Percentiles rank a stretch among this genome's conserved stretches.
phyloP scores from a whole-genome alignment of 2,797 vertebrate species.

The Pipistrellus pygmaeus region DNA sequence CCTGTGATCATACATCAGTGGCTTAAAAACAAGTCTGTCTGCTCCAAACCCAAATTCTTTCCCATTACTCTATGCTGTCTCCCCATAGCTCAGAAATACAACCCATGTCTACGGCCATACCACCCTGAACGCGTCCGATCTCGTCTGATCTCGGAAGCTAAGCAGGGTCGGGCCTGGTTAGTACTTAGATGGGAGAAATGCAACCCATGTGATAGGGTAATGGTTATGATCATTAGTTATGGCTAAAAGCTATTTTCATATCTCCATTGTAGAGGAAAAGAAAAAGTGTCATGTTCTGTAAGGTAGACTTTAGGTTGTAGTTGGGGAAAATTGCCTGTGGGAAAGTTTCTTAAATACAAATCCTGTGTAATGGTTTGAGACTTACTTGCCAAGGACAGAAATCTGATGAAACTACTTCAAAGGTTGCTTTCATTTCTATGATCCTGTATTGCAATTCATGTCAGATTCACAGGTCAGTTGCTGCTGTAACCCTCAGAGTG shows the following conservation, averaged over 20 bases:
- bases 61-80: slow-evolving; percentile 1
- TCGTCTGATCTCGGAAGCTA: too few species aligned
- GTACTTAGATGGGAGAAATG: background rate
- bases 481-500: background rate
- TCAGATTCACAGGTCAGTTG: background rate
- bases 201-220: background rate
- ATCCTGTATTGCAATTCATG: background rate
- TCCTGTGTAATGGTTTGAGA: background rate
- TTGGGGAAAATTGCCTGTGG: background rate
- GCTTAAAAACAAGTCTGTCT: slow-evolving; percentile 46
- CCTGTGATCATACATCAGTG: slow-evolving; percentile 64
- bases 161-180: too few species aligned
- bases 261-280: background rate
- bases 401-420: background rate
- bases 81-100: background rate
- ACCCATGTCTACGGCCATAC: too few species aligned
- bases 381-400: background rate
- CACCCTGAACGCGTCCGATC: too few species aligned
- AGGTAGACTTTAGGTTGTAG: slow-evolving; percentile 30
- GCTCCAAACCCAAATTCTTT: slow-evolving; percentile 57
- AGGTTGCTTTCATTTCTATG: slow-evolving; percentile 22
- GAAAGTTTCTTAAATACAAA: slow-evolving; percentile 48
- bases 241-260: slow-evolving; percentile 34
- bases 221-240: background rate
- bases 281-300: slow-evolving; percentile 9